Conservation (phyloP, 2,113 vertebrate genomes). For the Thamnophis sirtalis region DNA sequence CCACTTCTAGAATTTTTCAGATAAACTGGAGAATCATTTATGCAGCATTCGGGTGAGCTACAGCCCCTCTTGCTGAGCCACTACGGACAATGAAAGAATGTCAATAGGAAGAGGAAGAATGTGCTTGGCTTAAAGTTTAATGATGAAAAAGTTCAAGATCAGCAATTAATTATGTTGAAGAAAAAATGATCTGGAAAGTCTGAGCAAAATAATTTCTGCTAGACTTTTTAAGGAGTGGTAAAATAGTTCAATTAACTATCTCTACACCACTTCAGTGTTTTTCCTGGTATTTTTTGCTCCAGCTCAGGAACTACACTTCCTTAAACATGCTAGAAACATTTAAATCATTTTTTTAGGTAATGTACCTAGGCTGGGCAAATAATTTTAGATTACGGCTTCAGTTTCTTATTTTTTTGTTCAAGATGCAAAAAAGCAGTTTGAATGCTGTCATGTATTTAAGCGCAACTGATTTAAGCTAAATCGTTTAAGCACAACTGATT, state of each 20-base stretch:
- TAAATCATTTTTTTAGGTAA: neutral
- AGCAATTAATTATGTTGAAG: constrained; percentile 11
- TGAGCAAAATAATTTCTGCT: constrained; percentile 10
- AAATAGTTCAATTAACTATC: neutral
- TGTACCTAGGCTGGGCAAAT: neutral
- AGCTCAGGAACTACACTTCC: neutral
- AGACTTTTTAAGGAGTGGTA: neutral
- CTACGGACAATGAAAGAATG: constrained; percentile 15
- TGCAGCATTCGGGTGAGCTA: neutral
- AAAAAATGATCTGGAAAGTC: constrained; percentile 19
- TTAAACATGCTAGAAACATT: neutral
- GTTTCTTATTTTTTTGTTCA: neutral
- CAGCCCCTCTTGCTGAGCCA: neutral
- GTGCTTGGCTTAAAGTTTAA: neutral
- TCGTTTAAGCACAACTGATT: neutral
- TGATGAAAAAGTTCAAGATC: constrained; percentile 3
- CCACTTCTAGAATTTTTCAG: neutral
- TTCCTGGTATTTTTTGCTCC: neutral
- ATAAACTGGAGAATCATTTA: neutral
- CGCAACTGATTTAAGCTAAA: neutral
- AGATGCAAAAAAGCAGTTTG: neutral
- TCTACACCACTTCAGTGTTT: neutral
- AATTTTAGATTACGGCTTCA: neutral
- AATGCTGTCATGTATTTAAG: neutral
- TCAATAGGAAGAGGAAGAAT: neutral